These are phyloP conservation scores for Amazona guildingii DNA, from an alignment of 2,113 vertebrate species.

Conservation along the genomic window DNA sequence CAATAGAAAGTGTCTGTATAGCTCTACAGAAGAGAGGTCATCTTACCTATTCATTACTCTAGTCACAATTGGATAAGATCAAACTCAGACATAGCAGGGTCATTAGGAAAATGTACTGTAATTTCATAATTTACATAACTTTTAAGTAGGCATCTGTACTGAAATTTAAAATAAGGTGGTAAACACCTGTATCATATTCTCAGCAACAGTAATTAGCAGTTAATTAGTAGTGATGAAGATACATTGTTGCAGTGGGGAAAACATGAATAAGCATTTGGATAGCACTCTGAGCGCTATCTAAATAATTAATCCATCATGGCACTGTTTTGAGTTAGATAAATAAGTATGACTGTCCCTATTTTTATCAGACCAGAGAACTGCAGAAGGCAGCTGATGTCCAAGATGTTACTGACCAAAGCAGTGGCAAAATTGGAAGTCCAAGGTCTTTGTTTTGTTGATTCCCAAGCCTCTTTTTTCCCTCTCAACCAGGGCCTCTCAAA, in stretches of 20 bases:
- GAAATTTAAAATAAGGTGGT: slow-evolving; percentile 22
- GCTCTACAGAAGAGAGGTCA: slow-evolving; percentile 10
- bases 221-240: slow-evolving; percentile 61
- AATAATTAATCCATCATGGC: slow-evolving; percentile 38
- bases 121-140: slow-evolving; percentile 39
- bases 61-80: neutral
- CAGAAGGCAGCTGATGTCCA: slow-evolving; percentile 41
- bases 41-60: slow-evolving; percentile 11
- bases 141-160: slow-evolving; percentile 10
- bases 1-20: neutral
- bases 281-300: neutral
- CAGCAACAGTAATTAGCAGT: slow-evolving; percentile 25
- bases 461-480: neutral
- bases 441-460: neutral
- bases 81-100: slow-evolving; percentile 7
- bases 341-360: neutral
- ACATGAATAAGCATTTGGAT: slow-evolving; percentile 47
- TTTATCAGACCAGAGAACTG: slow-evolving; percentile 1
- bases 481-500: neutral
- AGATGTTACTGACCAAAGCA: neutral
- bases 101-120: slow-evolving; percentile 47
- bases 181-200: slow-evolving; percentile 16
- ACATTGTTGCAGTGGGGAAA: slow-evolving; percentile 46
- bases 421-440: neutral
- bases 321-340: slow-evolving; percentile 15